These are phyloP conservation scores for Anthopleura sola DNA, from an alignment of 64 coral and sea anemone species.

Conservation along the genomic window DNA sequence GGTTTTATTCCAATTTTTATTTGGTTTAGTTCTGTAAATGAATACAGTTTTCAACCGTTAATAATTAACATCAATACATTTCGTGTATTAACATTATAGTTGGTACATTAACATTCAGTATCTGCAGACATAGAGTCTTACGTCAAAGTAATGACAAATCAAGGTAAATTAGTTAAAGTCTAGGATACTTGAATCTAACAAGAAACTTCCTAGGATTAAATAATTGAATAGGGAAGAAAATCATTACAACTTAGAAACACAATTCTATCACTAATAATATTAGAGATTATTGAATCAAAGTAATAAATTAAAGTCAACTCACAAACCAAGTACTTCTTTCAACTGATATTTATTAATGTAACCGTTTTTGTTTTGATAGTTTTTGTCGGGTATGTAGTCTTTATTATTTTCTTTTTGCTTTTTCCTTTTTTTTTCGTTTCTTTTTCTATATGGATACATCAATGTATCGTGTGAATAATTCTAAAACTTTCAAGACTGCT, in stretches of 20 bases:
- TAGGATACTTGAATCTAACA: too few relatives aligned
- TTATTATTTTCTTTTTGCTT: background rate
- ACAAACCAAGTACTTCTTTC: background rate
- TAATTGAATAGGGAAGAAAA: too few relatives aligned
- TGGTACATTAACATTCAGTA: too few relatives aligned
- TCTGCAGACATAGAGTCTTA: too few relatives aligned
- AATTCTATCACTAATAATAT: background rate
- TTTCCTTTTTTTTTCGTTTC: background rate
- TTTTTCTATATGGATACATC: background rate
- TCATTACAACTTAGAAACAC: too few relatives aligned
- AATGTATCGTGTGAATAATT: background rate
- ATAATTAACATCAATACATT: too few relatives aligned
- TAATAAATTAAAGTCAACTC: background rate
- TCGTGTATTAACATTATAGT: too few relatives aligned
- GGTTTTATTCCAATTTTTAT: background rate
- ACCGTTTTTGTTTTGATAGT: background rate
- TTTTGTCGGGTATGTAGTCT: background rate
- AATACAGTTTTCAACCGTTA: background rate
- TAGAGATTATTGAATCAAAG: background rate
- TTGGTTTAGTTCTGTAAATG: background rate
- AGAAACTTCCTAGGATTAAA: background rate
- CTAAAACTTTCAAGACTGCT: background rate
- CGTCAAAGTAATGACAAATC: too few relatives aligned
- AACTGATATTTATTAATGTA: constrained; percentile 5
- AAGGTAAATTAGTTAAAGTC: too few relatives aligned